Evolutionary conservation across 2,113 vertebrate genomes (phyloP), one percentile per base, ranked within the genome.

Genomic region (Sisor rabdophorus): DNA sequence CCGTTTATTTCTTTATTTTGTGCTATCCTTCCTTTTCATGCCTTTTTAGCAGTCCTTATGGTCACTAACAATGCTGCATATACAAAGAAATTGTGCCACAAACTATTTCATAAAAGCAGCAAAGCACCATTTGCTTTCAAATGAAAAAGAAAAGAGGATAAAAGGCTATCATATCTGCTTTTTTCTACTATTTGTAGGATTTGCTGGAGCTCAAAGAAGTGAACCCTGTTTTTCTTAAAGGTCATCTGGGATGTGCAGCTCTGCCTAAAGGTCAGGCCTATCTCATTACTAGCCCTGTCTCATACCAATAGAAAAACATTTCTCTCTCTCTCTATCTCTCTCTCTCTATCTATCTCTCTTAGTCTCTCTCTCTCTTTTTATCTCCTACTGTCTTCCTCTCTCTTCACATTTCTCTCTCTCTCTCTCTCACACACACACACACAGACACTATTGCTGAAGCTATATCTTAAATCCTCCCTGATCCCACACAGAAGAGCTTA

Each of bases 261-360:
- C 65, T 70, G 72, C 65, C 75, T 52, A 83, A 83, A 83, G 81
- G 78, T 83, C 81, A 83, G 61, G 3, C 47, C 75, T 71, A 80
- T 77, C 81, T 78, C 68, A 80, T 83, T 80, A 80, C 36, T 19
- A 8, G 64, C 64, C 40, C 5, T 9, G 10, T 44, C 40, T 9
- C 40, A 44, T 44, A 44, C 40, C 40, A 44, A 69, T 64, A 56
- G 54, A 78, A 81, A 80, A 82, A 61, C 32, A 69, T 47, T 19
- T 28, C 12, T 26, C 58, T 67, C 24, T 47, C 48, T n/a, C 48
- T 52, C 10, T 69, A 69, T 47, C 22, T 28, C 12, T 26, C 64
- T 72, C 24, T 47, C 48, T n/a, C 60, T 75, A 59, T 55, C 28
- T 64, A 26, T 36, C 61, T 53, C 50, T 52, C 10, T 69, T 3